phyloP scores from a whole-genome alignment of 2,113 vertebrate genomes.

The Prochilodus magdalenae region DNA sequence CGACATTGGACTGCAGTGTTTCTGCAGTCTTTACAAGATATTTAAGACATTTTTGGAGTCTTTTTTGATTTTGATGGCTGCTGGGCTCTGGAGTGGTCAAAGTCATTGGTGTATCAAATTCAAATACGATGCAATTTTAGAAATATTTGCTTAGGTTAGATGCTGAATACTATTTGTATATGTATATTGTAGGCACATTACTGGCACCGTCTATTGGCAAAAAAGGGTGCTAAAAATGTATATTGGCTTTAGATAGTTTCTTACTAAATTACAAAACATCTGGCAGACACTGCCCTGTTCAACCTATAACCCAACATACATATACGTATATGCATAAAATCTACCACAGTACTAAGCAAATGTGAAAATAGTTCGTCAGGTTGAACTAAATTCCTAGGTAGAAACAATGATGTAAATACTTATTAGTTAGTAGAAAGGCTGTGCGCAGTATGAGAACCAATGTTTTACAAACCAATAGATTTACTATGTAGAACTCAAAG shows the following conservation, averaged over 20 bases:
- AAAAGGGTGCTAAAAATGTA: too few species aligned
- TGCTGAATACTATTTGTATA: not conserved
- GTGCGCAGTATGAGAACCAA: not conserved
- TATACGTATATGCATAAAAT: too few species aligned
- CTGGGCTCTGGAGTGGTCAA: not conserved
- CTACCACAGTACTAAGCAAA: not conserved
- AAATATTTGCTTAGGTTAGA: not conserved
- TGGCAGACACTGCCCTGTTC: not conserved
- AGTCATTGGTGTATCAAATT: not conserved
- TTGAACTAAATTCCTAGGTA: not conserved
- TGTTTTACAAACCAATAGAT: not conserved
- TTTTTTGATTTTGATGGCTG: not conserved
- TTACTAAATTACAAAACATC: too few species aligned
- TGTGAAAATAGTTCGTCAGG: not conserved
- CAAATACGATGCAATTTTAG: not conserved
- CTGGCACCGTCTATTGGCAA: not conserved
- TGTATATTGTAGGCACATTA: not conserved
- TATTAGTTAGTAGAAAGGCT: not conserved
- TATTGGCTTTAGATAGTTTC: too few species aligned
- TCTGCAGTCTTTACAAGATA: too few species aligned
- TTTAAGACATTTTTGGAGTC: too few species aligned
- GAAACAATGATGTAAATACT: not conserved
- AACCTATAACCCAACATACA: not conserved
- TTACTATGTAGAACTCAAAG: not conserved
- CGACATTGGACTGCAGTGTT: not conserved